Conservation (phyloP, 2,888 invertebrate genomes). For the Aleiodes alternator region DNA sequence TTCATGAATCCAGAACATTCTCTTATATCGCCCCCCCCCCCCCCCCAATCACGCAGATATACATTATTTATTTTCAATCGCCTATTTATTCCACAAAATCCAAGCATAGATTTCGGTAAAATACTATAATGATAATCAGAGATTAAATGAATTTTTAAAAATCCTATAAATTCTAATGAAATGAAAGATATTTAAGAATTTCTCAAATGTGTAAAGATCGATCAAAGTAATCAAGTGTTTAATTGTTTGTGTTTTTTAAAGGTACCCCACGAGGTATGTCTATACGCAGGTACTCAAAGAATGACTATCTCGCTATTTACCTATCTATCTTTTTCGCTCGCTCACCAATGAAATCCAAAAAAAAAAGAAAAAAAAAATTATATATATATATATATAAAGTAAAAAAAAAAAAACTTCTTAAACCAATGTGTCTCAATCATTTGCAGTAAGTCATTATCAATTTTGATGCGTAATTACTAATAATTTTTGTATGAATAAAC, state of each 20-base stretch:
- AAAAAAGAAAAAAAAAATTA: constrained; percentile 44
- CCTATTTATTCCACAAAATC: too few species aligned
- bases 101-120: too few species aligned
- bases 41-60: too few species aligned
- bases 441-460: constrained; percentile 70
- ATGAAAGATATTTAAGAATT: not conserved
- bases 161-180: not conserved
- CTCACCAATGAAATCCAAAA: constrained; percentile 28
- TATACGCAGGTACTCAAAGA: constrained; percentile 67
- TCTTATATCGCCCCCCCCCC: too few species aligned
- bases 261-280: constrained; percentile 75
- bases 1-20: too few species aligned
- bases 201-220: constrained; percentile 20
- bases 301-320: constrained; percentile 39
- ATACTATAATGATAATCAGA: too few species aligned
- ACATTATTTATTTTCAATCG: too few species aligned
- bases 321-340: constrained; percentile 39
- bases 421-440: constrained; percentile 47
- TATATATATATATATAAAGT: constrained; percentile 46
- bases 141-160: too few species aligned
- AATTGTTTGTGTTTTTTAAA: constrained; percentile 70
- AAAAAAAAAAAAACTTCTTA: constrained; percentile 45
- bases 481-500: constrained; percentile 4
- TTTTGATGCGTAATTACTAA: constrained; percentile 25
- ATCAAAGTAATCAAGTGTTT: constrained; percentile 61